Base-by-base conservation (phyloP, 2,797 vertebrate genomes). In the Acanthiza pusilla region DNA sequence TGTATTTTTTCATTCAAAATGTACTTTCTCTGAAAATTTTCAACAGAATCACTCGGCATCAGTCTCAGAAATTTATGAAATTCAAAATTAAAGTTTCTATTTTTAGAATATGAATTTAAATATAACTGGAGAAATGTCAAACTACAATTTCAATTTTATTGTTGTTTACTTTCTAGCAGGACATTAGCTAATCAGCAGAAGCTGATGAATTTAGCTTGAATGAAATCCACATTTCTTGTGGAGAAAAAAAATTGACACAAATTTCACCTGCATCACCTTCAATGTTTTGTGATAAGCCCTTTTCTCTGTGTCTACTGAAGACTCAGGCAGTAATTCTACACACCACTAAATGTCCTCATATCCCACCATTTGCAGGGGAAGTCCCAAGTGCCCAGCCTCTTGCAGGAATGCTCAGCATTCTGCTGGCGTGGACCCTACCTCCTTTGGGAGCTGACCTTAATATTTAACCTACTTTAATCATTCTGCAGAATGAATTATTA, bases 401-500 rank as follows among this genome's bases (percentile, higher is more conserved):
- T 84, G 50, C 62, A 93, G 90, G 94, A 95, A 96, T 67, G 81
- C 16, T 85, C 79, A 94, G 47, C 42, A 62, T 78, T 77, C 94
- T 75, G 58, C 58, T 77, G 38, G 85, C 61, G 75, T 73, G 77
- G 30, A 57, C 61, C 36, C 60, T 40, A 65, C 34, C 75, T 95
- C 85, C 91, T 58, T n/a, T 29, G 27, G 81, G 71, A 93, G 18
- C 67, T 92, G 88, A 89, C 89, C 86, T 94, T 91, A 81, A 88
- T 89, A 92, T 89, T 89, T 85, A 89, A 73, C 83, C 83, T 87
- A 57, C 67, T 85, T 94, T 88, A 74, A 84, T 72, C 78, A 38
- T 60, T 36, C 25, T 82, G 40, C 50, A 86, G 71, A 95, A 91
- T 63, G 81, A 91, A 88, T 80, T 91, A 83, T 62, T 74, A 85